Base-by-base conservation (phyloP, 92 coral and sea anemone species). In the Paramuricea clavata region DNA sequence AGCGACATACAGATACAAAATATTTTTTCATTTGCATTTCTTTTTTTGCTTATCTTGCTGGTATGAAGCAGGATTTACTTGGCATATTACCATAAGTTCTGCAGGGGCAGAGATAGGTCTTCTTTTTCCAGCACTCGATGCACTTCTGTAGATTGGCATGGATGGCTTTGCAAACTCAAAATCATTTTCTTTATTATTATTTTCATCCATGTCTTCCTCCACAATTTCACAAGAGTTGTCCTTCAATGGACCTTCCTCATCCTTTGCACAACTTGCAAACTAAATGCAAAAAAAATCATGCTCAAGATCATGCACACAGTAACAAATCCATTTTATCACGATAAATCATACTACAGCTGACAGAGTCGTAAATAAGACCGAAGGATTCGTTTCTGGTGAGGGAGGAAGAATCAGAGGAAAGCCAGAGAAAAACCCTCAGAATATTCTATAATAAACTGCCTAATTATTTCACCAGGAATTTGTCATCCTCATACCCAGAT, bases 121-220 rank as follows among this genome's bases (percentile, higher is more conserved):
- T 22, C 56, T 19, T 42, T 50, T 78, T 1, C 69, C 83, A 30
- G 69, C 23, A 25, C 9, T 65, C 1, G 34, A 44, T 12, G 34
- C 49, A 79, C 84, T 79, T 60, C 73, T 59, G 56, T 79, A 60
- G 43, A 79, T 27, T 57, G 99, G 99, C 34, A 91, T 81, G 52
- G 90, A 73, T 6, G 98, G 99, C 31, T 86, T 88, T 0, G 83
- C 91, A 86, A 96, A 96, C 36, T 91, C 91, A 86, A 96, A 96
- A 5, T 76, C 44, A 6, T 17, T 74, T 56, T 88, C 90, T 1
- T 83, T 78, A 25, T 90, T 32, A 42, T 33, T 54, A 44, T 49
- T 43, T 22, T 12, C 22, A 49, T 76, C 85, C 13, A 67, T 44
- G 25, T 23, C 27, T 33, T 92, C 91, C 49, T 49, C 89, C 7